Evolutionary conservation across 2,797 vertebrate genomes (phyloP).

Genomic region (Amphiprion clarkii): DNA sequence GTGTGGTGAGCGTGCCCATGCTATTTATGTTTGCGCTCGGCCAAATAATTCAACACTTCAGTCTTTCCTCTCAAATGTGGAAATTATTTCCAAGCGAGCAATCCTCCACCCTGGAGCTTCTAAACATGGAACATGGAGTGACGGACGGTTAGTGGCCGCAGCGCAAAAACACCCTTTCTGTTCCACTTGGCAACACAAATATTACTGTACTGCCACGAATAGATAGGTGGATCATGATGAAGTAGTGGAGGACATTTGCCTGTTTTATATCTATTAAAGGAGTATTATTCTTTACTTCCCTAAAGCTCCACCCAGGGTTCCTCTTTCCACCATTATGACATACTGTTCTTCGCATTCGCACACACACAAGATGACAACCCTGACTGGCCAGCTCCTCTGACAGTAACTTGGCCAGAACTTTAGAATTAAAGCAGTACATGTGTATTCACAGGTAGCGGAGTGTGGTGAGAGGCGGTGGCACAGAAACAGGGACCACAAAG

Average conservation of each 20-base stretch:
- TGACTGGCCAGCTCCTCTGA: background rate
- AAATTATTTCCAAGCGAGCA: constrained; percentile 57
- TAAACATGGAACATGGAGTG: constrained; percentile 69
- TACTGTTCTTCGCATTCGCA: constrained; percentile 6
- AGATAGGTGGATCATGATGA: constrained; percentile 24
- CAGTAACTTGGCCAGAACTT: constrained; percentile 9
- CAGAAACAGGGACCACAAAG: constrained; percentile 19
- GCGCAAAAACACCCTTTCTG: constrained; percentile 52
- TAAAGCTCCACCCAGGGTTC: constrained; percentile 33
- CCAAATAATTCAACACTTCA: constrained; percentile 70
- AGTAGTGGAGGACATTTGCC: background rate
- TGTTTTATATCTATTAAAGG: constrained; percentile 47
- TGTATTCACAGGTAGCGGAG: constrained; percentile 30
- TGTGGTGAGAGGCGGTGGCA: constrained; percentile 41
- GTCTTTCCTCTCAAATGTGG: constrained; percentile 78
- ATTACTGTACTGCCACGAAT: constrained; percentile 30
- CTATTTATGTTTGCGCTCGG: constrained; percentile 51
- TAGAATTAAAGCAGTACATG: constrained; percentile 25
- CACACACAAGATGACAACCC: background rate
- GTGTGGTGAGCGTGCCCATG: constrained; percentile 41
- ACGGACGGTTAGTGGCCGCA: constrained; percentile 43
- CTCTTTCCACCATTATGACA: constrained; percentile 23
- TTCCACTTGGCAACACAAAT: constrained; percentile 65
- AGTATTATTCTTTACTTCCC: constrained; percentile 41
- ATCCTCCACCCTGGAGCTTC: constrained; percentile 63